A percentile compares a stretch with the other conserved stretches of the same genome.
phyloP scores from a whole-genome alignment of 2,888 invertebrate species.

The Torymus aiolomorphi region DNA sequence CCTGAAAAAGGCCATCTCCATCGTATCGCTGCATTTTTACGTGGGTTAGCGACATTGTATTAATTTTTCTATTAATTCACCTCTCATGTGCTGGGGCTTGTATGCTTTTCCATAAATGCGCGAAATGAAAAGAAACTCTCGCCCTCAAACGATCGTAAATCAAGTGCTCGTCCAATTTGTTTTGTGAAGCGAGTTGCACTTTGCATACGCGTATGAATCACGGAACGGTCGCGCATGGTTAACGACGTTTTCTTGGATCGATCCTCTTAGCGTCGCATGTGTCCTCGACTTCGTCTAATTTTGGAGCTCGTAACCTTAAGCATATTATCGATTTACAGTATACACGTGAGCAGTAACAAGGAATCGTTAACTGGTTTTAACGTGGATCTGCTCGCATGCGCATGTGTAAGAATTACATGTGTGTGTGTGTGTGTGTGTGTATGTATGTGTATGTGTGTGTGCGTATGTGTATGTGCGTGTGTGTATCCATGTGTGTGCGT shows the following conservation, averaged over 20 bases:
- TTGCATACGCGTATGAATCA: neutral
- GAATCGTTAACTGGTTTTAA: constrained; percentile 34
- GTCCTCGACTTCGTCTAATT: constrained; percentile 19
- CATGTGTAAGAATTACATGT: neutral
- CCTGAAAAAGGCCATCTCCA: constrained; percentile 1
- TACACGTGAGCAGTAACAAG: constrained; percentile 25
- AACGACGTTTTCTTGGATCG: constrained; percentile 33
- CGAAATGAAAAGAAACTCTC: neutral
- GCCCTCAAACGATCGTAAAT: constrained; percentile 19
- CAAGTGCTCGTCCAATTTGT: constrained; percentile 33
- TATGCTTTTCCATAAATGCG: constrained; percentile 22
- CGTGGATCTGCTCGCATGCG: neutral
- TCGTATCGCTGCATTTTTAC: neutral
- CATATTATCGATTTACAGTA: constrained; percentile 33
- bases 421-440: too few relatives aligned
- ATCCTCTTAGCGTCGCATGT: constrained; percentile 7
- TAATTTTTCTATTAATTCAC: constrained; percentile 37
- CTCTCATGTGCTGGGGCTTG: neutral
- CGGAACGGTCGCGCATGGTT: neutral
- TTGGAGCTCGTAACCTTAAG: constrained; percentile 38
- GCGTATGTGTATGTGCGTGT: too few relatives aligned
- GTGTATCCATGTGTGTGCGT: too few relatives aligned
- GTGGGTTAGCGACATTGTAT: constrained; percentile 22
- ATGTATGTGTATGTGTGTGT: too few relatives aligned
- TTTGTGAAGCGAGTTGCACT: constrained; percentile 6